Evolutionary conservation across 2,888 invertebrate species (phyloP).

Genomic region (Dioctria rufipes): DNA sequence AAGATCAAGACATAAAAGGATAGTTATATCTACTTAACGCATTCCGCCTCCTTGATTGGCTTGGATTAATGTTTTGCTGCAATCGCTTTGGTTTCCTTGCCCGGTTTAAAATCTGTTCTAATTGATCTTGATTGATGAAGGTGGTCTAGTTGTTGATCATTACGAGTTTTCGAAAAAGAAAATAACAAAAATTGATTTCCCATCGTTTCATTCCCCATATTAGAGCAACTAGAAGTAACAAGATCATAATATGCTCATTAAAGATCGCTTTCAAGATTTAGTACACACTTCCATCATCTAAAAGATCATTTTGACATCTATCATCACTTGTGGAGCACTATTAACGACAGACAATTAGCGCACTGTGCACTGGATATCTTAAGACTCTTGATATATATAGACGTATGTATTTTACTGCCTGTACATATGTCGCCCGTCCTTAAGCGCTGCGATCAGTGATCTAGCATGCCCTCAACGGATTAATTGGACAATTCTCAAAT

Average conservation of each 20-base stretch:
- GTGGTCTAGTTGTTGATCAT: conserved; percentile 53
- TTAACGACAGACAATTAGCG: conserved; percentile 57
- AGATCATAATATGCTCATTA: conserved; percentile 5
- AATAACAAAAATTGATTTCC: conserved; percentile 5
- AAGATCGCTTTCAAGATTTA: conserved; percentile 16
- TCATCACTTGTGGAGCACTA: conserved; percentile 37
- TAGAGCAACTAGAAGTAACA: neutral
- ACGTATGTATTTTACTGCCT: neutral
- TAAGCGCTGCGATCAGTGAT: conserved; percentile 12
- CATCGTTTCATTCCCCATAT: neutral
- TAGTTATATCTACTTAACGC: conserved; percentile 16
- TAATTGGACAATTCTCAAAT: conserved; percentile 56
- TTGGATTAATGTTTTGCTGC: conserved; percentile 22
- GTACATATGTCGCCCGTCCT: neutral
- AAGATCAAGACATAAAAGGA: conserved; percentile 52
- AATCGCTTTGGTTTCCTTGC: conserved; percentile 22
- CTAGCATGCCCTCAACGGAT: conserved; percentile 40
- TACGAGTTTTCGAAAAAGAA: neutral
- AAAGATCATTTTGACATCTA: conserved; percentile 37
- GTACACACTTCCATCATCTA: conserved; percentile 15
- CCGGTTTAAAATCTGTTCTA: conserved; percentile 50
- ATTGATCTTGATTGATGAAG: conserved; percentile 59
- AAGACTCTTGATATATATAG: neutral
- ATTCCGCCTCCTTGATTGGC: conserved; percentile 47
- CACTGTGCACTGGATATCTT: neutral